Evolutionary conservation across 1,140 invertebrate species (phyloP), one percentile per base, ranked within the genome.

Genomic region (Hyles euphorbiae): DNA sequence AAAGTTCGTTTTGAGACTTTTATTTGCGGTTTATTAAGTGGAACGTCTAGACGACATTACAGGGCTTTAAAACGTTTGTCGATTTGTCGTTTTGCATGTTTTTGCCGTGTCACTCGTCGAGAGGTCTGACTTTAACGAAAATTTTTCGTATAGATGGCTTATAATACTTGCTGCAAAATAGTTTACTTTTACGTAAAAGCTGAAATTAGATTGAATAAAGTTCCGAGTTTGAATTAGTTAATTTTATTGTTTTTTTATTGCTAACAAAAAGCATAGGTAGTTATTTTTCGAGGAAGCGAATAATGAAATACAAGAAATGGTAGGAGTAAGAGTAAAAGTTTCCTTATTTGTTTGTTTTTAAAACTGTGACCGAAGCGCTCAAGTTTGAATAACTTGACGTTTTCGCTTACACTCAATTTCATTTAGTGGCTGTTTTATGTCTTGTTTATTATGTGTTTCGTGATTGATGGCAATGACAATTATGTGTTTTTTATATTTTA

Each of bases 381-480:
- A 76, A 83, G 72, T 81, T 83, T 68, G 74, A 49, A 63, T 58
- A 73, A 69, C 61, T 70, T 68, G 67, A 71, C 70, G 65, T 73
- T 78, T 76, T 70, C 74, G 70, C 82, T 81, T 83, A 81, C 80
- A 78, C 73, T 70, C 75, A 78, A 78, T 81, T 83, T 83, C 69
- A 74, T 78, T 80, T 74, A 70, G 72, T 72, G 69, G 65, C 56
- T 64, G 65, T 68, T 74, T 72, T 69, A 78, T 67, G 64, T 68
- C 69, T 75, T 81, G 71, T 77, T 76, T 81, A 56, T 56, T 47
- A 72, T 66, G 22, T 22, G 58, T 64, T 71, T 59, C 49, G 56
- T 68, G 55, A 22, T 62, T 65, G 62, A 66, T 53, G 57, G 59
- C 59, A 68, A 64, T 61, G 55, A 56, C 8, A 11, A 48, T 48